phyloP scores from a whole-genome alignment of 1,140 invertebrate genomes.

The Dolichoris vasculosae region DNA sequence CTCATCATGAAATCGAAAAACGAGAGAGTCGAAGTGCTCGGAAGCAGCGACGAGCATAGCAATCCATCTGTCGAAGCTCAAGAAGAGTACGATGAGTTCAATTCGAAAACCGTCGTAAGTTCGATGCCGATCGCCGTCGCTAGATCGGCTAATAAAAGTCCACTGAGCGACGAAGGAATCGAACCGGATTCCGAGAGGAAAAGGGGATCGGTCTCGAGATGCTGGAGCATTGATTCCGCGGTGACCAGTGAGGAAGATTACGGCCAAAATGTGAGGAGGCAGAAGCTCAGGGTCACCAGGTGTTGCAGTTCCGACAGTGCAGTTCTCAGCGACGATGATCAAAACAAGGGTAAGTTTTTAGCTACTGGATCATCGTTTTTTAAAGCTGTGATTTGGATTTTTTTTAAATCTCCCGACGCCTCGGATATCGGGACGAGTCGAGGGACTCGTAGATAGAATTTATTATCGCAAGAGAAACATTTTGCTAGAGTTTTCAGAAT shows the following conservation, averaged over 20 bases:
- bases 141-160: slow-evolving; percentile 59
- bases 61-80: slow-evolving; percentile 52
- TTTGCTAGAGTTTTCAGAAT: no score
- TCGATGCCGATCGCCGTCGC: background rate
- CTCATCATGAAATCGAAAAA: slow-evolving; percentile 14
- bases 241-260: slow-evolving; percentile 64
- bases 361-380: background rate
- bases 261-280: slow-evolving; percentile 51
- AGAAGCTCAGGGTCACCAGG: slow-evolving; percentile 67
- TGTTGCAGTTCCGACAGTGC: slow-evolving; percentile 77
- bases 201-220: slow-evolving; percentile 56
- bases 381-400: no score
- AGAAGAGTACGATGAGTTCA: slow-evolving; percentile 65
- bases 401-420: no score
- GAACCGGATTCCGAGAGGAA: slow-evolving; percentile 63
- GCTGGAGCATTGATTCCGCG: slow-evolving; percentile 68
- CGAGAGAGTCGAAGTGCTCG: background rate
- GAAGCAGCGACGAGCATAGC: background rate
- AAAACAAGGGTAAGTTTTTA: slow-evolving; percentile 62
- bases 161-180: slow-evolving; percentile 69
- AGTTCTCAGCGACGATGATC: slow-evolving; percentile 75
- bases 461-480: no score
- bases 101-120: slow-evolving; percentile 51
- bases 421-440: no score
- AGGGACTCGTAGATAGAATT: no score